These are phyloP conservation scores for Paguma larvata DNA, from an alignment of 2,797 vertebrate species.

Conservation along the genomic window DNA sequence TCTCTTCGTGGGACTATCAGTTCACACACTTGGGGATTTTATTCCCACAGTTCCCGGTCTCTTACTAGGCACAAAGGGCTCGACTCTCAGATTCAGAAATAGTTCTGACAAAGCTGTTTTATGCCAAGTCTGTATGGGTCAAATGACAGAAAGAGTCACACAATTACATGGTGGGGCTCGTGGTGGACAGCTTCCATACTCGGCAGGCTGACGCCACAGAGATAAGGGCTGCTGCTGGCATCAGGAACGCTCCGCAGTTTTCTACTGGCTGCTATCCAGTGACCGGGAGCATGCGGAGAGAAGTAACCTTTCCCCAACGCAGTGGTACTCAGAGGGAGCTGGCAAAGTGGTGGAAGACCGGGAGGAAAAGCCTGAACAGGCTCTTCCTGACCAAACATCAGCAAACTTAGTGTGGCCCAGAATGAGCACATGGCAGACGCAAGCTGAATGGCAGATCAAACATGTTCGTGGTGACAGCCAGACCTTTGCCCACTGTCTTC, in stretches of 20 bases:
- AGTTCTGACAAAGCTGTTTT: not conserved
- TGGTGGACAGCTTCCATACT: not conserved
- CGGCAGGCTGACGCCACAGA: not conserved
- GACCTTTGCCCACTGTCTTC: not conserved
- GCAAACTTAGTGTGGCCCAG: not conserved
- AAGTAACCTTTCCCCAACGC: not conserved
- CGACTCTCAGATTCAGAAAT: not conserved
- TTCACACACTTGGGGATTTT: not conserved
- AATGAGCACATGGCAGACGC: not conserved
- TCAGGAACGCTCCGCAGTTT: not conserved
- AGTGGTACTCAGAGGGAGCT: not conserved
- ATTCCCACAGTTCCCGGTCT: not conserved
- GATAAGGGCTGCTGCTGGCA: not conserved
- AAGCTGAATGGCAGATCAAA: not conserved
- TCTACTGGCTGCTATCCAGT: not conserved
- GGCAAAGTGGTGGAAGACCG: not conserved
- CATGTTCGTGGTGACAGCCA: not conserved
- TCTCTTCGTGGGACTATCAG: not conserved
- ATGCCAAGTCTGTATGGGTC: not conserved
- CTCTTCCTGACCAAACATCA: not conserved
- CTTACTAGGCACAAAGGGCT: not conserved
- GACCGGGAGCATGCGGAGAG: not conserved
- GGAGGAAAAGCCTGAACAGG: not conserved
- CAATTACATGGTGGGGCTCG: not conserved
- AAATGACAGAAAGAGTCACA: not conserved